Percentiles rank a stretch among this genome's conserved stretches.
Evolutionary conservation across 2,113 vertebrate genomes (phyloP).

Genomic region (Pelmatolapia mariae): DNA sequence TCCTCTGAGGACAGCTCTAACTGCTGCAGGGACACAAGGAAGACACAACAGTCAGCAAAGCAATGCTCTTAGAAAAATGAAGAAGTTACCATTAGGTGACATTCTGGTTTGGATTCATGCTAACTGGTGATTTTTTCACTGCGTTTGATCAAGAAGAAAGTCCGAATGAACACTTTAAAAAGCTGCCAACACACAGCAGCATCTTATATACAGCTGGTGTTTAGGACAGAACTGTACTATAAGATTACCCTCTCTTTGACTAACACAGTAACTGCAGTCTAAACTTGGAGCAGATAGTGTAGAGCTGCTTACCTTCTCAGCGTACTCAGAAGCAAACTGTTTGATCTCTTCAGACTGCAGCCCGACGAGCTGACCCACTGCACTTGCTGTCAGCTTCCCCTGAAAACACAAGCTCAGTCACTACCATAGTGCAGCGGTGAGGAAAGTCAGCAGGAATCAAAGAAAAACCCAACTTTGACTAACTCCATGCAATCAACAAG

Average conservation of each 20-base stretch:
- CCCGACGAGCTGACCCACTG: conserved; percentile 94
- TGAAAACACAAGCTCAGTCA: conserved; percentile 51
- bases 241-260: background rate
- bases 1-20: conserved; percentile 84
- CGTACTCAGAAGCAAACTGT: conserved; percentile 90
- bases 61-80: background rate
- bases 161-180: background rate
- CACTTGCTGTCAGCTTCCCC: conserved; percentile 87
- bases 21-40: conserved; percentile 60
- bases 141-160: background rate
- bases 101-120: background rate
- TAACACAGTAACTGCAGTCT: background rate
- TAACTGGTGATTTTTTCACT: background rate
- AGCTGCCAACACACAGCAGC: background rate
- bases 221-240: background rate
- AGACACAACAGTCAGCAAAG: background rate
- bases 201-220: background rate
- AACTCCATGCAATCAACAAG: background rate
- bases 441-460: background rate
- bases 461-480: background rate
- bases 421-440: background rate
- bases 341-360: conserved; percentile 95
- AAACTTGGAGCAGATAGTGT: background rate
- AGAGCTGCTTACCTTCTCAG: conserved; percentile 69
- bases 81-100: background rate